A percentile compares a stretch with the other conserved stretches of the same genome.
Evolutionary conservation across 2,888 invertebrate genomes (phyloP).

Genomic region (Ichneumon xanthorius): DNA sequence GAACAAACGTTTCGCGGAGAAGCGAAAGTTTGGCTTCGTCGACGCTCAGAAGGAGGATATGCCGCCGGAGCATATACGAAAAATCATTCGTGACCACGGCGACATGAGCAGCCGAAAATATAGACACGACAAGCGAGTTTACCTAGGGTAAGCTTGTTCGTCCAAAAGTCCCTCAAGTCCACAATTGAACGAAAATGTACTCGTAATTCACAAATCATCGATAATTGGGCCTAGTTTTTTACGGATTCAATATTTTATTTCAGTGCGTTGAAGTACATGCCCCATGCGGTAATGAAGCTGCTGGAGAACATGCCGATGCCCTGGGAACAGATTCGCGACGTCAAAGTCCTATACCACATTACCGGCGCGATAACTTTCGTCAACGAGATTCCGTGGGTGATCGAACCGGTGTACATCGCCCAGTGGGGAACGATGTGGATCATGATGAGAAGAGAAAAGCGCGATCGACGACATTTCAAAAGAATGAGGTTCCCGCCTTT

Average conservation of each 20-base stretch:
- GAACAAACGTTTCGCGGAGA: constrained; percentile 99
- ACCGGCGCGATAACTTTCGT: constrained; percentile 99
- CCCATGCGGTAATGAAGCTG: constrained; percentile 99
- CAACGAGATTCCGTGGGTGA: constrained; percentile 99
- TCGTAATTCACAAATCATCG: neutral
- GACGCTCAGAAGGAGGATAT: constrained; percentile 99
- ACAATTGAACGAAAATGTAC: neutral
- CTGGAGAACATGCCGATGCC: constrained; percentile 99
- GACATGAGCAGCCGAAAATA: constrained; percentile 99
- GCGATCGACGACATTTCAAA: constrained; percentile 99
- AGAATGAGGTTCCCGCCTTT: constrained; percentile 99
- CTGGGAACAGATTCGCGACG: constrained; percentile 99
- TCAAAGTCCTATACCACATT: constrained; percentile 98
- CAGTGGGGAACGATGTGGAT: constrained; percentile 99
- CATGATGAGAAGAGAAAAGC: constrained; percentile 99
- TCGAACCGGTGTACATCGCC: constrained; percentile 99
- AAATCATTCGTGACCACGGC: constrained; percentile 99
- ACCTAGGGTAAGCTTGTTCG: constrained; percentile 89
- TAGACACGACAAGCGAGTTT: constrained; percentile 99
- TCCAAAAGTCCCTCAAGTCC: neutral
- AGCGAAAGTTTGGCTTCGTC: constrained; percentile 99
- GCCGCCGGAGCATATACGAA: constrained; percentile 99
- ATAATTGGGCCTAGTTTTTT: neutral
- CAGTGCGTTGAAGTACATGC: constrained; percentile 99
- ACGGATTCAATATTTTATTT: neutral